Base-by-base conservation (phyloP, 2,113 vertebrate genomes). In the Mesitornis unicolor region DNA sequence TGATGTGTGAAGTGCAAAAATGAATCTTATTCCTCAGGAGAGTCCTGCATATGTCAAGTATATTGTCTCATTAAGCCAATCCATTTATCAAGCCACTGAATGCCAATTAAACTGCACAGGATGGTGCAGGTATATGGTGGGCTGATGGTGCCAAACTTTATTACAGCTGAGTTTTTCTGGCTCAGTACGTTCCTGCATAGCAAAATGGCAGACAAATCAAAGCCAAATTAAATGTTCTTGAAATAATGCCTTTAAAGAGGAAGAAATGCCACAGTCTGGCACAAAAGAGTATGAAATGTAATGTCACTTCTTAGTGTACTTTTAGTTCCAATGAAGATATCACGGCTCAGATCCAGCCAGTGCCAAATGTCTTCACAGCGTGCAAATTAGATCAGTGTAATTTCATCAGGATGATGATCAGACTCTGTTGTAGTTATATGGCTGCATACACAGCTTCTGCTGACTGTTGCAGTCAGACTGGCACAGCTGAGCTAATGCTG, bases 21-120 rank as follows among this genome's bases (percentile, higher is more conserved):
- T 98, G 98, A 98, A 98, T 98, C 97, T 98, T 98, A 97, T 98
- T 98, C 97, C 99, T 99, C 99, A 98, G 97, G 98, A 99, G 99
- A 98, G 97, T 95, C 98, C 96, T 98, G 98, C 99, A 99, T 99
- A 99, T 99, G 99, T 99, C 98, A 99, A 98, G 97, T 98, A 99
- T 99, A 99, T 99, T 98, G 98, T 99, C 98, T 98, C 98, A 99
- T 99, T 99, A 99, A 99, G 98, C 98, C 98, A 98, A 99, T 98
- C 98, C 98, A 99, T 99, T 99, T 99, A 99, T 99, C 98, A 99
- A 98, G 95, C 97, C 98, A 98, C 98, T 98, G 98, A 99, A 99
- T 98, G 98, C 98, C 99, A 99, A 99, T 99, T 99, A 99, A 98
- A 98, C 98, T 98, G 98, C 98, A 98, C 98, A 99, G 98, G 98